A percentile compares a stretch with the other conserved stretches of the same genome.
phyloP scores from a whole-genome alignment of 2,113 vertebrate species.

The Heloderma charlesbogerti region DNA sequence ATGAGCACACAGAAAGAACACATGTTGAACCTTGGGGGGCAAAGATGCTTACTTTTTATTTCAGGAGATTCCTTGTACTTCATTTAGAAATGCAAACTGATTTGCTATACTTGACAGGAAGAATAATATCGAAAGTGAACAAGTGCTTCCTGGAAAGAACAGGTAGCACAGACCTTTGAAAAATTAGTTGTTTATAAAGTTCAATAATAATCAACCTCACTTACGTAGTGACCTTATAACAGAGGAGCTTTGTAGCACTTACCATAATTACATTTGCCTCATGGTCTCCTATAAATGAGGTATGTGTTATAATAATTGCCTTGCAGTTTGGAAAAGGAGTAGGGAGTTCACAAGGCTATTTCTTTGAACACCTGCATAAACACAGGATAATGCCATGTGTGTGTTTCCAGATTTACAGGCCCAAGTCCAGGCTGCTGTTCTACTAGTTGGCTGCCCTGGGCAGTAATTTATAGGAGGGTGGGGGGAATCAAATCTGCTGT shows the following conservation, averaged over 20 bases:
- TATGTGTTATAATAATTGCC: slow-evolving; percentile 7
- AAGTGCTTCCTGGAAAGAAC: background rate
- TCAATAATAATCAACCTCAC: slow-evolving; percentile 18
- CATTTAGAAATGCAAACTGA: background rate
- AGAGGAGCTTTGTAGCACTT: slow-evolving; percentile 3
- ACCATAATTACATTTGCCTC: slow-evolving; percentile 19
- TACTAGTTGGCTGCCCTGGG: background rate
- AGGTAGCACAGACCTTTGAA: background rate
- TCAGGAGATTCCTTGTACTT: background rate
- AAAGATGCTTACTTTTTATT: background rate
- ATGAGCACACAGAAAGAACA: background rate
- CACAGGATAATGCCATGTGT: background rate
- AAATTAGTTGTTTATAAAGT: slow-evolving; percentile 20
- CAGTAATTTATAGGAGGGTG: background rate
- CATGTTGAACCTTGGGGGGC: background rate
- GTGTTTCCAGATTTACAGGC: background rate
- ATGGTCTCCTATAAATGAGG: background rate
- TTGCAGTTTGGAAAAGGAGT: background rate
- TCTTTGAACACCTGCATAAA: background rate
- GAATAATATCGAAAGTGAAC: background rate
- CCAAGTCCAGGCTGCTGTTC: background rate
- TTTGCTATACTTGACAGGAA: background rate
- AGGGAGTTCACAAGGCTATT: background rate
- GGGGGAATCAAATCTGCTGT: background rate
- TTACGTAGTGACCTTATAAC: background rate